These are phyloP conservation scores for Synergus japonicus DNA, from an alignment of 2,888 invertebrate genomes.

Conservation along the genomic window DNA sequence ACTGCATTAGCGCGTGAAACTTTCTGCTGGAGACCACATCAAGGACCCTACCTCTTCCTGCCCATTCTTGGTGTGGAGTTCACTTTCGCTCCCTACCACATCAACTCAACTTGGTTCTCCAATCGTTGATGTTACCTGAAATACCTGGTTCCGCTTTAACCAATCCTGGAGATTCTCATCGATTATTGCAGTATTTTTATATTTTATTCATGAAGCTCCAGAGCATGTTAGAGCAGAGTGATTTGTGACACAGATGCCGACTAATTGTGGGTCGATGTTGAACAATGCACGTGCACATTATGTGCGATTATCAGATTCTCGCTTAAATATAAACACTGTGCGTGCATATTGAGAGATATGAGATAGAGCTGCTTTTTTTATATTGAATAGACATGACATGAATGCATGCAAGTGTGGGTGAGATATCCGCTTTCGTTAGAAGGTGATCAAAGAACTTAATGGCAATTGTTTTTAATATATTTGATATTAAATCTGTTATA, in stretches of 20 bases:
- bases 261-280: conserved; percentile 1
- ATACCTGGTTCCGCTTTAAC: conserved; percentile 8
- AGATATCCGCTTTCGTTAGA: neutral
- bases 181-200: neutral
- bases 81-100: conserved; percentile 72
- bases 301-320: neutral
- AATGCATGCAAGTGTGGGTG: too few relatives aligned
- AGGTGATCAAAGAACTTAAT: neutral
- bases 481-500: too few relatives aligned
- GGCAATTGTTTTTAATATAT: neutral
- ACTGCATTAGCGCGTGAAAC: conserved; percentile 38
- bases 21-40: conserved; percentile 44
- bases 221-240: conserved; percentile 20
- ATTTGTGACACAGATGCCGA: conserved; percentile 10
- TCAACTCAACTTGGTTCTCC: conserved; percentile 43
- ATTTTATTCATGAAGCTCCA: neutral
- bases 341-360: neutral
- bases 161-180: conserved; percentile 31
- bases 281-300: neutral
- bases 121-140: conserved; percentile 46
- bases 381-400: neutral
- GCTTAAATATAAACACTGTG: neutral
- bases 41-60: conserved; percentile 67
- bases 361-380: neutral
- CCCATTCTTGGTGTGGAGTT: conserved; percentile 76